Base-by-base conservation (phyloP, 2,888 invertebrate genomes). In the Therioaphis trifolii region DNA sequence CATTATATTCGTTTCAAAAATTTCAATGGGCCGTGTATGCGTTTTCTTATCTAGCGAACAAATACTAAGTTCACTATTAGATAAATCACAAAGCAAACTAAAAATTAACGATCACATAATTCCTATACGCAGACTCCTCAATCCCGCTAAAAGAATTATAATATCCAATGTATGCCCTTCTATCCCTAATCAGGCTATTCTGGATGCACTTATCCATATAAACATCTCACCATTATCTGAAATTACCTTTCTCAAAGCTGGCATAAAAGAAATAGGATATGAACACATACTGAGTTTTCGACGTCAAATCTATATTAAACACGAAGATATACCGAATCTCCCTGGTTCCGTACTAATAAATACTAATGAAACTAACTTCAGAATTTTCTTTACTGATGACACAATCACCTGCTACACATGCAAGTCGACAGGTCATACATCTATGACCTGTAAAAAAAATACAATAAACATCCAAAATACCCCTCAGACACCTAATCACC, bases 1-100 rank as follows among this genome's bases (percentile, higher is more conserved):
- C 12, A 63, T 63, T 29, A 66, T 29, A 66, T 66, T 66, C 14
- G 63, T 66, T 27, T 66, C 63, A 0, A 66, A 29, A 66, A 66
- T 66, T 12, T 66, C 63, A 0, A 29, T 66, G 63, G 14, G 15
- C 27, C 63, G 63, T 29, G 15, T 29, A 66, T 66, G 63, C 63
- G 15, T 66, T 14, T 66, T 66, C 15, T 66, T 66, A 66, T 66
- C 63, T 2, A 66, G 29, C 14, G 63, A 66, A 66, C 35, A 5
- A 12, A 66, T 29, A 27, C 14, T 66, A 29, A 9, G 4, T 0
- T 29, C 63, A 1, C 29, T 66, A 29, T 1, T 66, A 27, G 63
- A 66, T 12, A 66, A 66, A 66, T 5, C 63, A 29, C 24, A 66
- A 29, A 27, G 29, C 11, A 66, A 3, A 29, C 0, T 66, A 9